Conservation (phyloP, 1,140 invertebrate genomes). For the Uloborus diversus region DNA sequence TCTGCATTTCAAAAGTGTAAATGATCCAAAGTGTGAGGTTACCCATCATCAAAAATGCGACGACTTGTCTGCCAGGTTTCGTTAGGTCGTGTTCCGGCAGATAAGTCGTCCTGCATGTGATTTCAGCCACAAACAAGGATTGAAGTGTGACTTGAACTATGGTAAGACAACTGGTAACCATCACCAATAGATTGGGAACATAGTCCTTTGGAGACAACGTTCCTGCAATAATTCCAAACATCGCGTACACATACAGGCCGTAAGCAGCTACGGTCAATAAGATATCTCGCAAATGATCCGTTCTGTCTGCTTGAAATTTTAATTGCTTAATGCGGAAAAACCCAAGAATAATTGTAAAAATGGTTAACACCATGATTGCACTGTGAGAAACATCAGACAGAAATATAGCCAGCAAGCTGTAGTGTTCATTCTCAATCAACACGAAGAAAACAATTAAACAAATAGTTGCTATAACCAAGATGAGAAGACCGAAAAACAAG, state of each 20-base stretch:
- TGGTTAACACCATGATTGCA: conserved; percentile 83
- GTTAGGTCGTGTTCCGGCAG: conserved; percentile 88
- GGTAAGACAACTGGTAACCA: conserved; percentile 86
- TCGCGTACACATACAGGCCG: conserved; percentile 89
- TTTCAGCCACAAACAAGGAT: conserved; percentile 93
- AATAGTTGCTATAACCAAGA: conserved; percentile 89
- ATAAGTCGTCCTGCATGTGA: conserved; percentile 87
- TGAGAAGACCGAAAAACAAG: conserved; percentile 90
- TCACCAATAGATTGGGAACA: conserved; percentile 85
- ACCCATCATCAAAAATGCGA: conserved; percentile 93
- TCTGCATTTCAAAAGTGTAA: conserved; percentile 95
- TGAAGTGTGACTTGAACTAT: conserved; percentile 88
- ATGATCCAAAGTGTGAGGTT: conserved; percentile 96
- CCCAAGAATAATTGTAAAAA: conserved; percentile 87
- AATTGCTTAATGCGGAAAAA: conserved; percentile 84
- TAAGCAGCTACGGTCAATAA: conserved; percentile 89
- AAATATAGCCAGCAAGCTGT: conserved; percentile 78
- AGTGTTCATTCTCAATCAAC: conserved; percentile 73
- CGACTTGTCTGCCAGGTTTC: conserved; percentile 87
- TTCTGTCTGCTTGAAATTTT: conserved; percentile 70
- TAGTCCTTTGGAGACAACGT: conserved; percentile 76
- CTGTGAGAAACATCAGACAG: conserved; percentile 90
- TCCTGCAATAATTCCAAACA: conserved; percentile 92
- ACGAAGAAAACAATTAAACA: conserved; percentile 95
- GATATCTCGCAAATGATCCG: conserved; percentile 79